phyloP scores from a whole-genome alignment of 2,113 vertebrate species.

The Rattus rattus region DNA sequence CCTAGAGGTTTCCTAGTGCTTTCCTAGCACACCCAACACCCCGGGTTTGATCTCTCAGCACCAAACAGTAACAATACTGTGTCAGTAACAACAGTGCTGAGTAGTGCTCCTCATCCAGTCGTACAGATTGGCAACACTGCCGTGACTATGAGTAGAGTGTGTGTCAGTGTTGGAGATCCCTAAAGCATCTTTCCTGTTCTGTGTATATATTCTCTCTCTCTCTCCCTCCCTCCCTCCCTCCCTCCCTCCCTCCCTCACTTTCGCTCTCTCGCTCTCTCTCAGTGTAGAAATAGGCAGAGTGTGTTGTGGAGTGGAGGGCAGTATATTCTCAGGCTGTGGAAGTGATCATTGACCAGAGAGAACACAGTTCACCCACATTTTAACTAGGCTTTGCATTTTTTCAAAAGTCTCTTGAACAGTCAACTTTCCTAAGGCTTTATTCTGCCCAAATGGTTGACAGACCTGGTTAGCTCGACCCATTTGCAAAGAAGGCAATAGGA shows the following conservation, averaged over 20 bases:
- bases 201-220: neutral
- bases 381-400: neutral
- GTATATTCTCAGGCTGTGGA: neutral
- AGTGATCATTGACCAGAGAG: neutral
- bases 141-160: neutral
- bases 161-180: constrained; percentile 31
- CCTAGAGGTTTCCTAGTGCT: neutral
- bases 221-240: no score
- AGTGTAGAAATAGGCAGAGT: neutral
- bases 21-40: neutral
- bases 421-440: neutral
- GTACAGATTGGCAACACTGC: constrained; percentile 16
- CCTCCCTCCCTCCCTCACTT: no score
- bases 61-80: neutral
- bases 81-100: neutral
- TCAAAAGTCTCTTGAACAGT: neutral
- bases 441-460: neutral
- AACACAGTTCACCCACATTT: neutral
- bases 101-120: neutral
- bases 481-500: neutral
- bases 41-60: neutral
- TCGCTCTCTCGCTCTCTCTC: neutral
- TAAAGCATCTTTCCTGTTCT: neutral
- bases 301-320: neutral
- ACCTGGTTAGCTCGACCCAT: neutral